Conservation (phyloP, 1,140 invertebrate genomes). For the Drosophila tristis region DNA sequence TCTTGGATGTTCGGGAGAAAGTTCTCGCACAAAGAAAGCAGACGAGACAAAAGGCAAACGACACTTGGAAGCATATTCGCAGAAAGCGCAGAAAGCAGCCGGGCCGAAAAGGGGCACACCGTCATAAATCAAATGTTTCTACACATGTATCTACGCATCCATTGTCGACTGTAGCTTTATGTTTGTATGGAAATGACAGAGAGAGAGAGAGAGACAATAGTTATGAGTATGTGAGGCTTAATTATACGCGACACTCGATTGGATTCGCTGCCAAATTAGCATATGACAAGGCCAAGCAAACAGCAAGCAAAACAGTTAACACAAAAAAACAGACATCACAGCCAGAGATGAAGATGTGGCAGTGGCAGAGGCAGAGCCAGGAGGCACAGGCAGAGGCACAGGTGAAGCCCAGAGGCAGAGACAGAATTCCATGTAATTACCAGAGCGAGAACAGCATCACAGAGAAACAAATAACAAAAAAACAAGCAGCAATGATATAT, state of each 20-base stretch:
- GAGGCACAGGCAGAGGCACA: constrained; percentile 4
- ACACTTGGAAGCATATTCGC: constrained; percentile 42
- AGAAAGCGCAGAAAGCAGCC: constrained; percentile 25
- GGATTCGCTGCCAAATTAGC: constrained; percentile 58
- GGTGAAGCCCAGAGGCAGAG: constrained; percentile 2
- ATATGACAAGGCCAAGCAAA: constrained; percentile 58
- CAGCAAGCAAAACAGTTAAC: constrained; percentile 46
- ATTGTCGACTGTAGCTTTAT: constrained; percentile 37
- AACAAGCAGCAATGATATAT: constrained; percentile 23
- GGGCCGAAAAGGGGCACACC: constrained; percentile 21
- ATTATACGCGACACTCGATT: constrained; percentile 61
- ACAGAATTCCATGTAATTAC: constrained; percentile 67
- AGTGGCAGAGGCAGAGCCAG: constrained; percentile 10
- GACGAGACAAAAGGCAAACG: constrained; percentile 46
- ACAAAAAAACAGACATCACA: constrained; percentile 13
- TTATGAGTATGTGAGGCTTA: constrained; percentile 48
- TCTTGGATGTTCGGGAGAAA: constrained; percentile 19
- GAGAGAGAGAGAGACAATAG: constrained; percentile 19
- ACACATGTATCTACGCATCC: constrained; percentile 15
- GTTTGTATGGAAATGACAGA: constrained; percentile 62
- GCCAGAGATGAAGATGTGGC: constrained; percentile 41
- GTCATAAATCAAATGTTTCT: constrained; percentile 72
- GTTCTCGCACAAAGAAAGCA: constrained; percentile 46
- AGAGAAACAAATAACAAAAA: constrained; percentile 4
- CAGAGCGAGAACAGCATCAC: constrained; percentile 19